Evolutionary conservation across 92 coral and sea anemone species (phyloP).

Genomic region (Heteractis magnifica): DNA sequence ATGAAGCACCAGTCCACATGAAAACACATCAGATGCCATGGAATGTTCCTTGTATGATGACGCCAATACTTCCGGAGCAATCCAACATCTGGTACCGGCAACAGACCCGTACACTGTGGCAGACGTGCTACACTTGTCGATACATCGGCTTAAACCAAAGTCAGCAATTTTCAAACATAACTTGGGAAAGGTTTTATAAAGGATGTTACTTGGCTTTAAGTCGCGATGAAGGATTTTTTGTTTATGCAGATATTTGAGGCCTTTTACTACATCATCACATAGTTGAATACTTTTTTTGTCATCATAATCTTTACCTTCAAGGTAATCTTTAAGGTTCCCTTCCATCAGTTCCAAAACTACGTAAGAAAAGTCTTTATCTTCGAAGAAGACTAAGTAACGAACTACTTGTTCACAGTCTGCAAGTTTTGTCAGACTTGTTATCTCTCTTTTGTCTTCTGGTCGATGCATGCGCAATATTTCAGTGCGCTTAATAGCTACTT

Average conservation of each 20-base stretch:
- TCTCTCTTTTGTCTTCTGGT: conserved; percentile 8
- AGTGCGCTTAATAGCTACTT: conserved; percentile 7
- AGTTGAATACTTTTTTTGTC: neutral
- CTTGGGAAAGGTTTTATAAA: neutral
- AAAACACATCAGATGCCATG: conserved; percentile 36
- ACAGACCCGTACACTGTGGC: neutral
- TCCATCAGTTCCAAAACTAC: conserved; percentile 11
- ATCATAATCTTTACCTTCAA: neutral
- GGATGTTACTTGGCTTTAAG: neutral
- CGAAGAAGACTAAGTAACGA: neutral
- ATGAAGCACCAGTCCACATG: conserved; percentile 45
- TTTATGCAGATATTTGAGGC: neutral
- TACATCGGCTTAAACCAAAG: neutral
- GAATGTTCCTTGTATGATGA: conserved; percentile 6
- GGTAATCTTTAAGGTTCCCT: neutral
- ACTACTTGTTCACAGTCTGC: conserved; percentile 16
- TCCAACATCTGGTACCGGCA: conserved; percentile 9
- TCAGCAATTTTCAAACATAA: neutral
- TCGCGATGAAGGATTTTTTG: neutral
- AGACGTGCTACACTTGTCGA: neutral
- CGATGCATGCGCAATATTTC: conserved; percentile 7
- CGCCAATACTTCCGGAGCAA: neutral
- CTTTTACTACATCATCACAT: neutral
- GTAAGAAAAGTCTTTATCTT: conserved; percentile 2
- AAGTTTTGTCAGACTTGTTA: neutral